Conservation (phyloP, 1,140 invertebrate species). For the Euwallacea fornicatus region DNA sequence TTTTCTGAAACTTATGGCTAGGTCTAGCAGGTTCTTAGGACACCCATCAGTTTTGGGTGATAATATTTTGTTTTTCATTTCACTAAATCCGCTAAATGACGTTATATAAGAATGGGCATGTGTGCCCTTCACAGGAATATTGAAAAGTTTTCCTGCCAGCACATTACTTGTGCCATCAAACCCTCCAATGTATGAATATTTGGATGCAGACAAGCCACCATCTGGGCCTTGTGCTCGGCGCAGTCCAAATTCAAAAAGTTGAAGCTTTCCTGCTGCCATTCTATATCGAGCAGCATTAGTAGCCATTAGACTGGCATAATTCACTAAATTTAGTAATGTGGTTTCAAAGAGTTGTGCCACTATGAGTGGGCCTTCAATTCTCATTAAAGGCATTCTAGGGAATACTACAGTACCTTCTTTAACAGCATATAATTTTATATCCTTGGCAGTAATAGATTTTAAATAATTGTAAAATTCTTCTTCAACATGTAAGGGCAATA, state of each 20-base stretch:
- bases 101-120: constrained; percentile 98
- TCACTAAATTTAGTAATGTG: constrained; percentile 92
- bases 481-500: constrained; percentile 81
- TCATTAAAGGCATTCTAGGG: constrained; percentile 90
- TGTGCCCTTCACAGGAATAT: constrained; percentile 96
- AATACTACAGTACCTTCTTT: constrained; percentile 98
- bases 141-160: constrained; percentile 95
- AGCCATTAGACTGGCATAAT: constrained; percentile 96
- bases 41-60: constrained; percentile 66
- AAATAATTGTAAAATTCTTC: constrained; percentile 91
- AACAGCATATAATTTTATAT: constrained; percentile 87
- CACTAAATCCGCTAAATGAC: constrained; percentile 79
- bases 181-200: constrained; percentile 96
- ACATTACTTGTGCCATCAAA: constrained; percentile 99
- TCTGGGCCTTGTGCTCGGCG: constrained; percentile 97
- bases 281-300: constrained; percentile 97
- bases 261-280: constrained; percentile 84
- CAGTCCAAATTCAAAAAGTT: constrained; percentile 94
- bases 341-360: constrained; percentile 96
- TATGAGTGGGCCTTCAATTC: constrained; percentile 87
- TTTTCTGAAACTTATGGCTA: constrained; percentile 72
- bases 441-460: constrained; percentile 75
- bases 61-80: constrained; percentile 66
- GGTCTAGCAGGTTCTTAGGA: constrained; percentile 67
- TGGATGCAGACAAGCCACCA: constrained; percentile 95